A percentile compares a stretch with the other conserved stretches of the same genome.
These are phyloP conservation scores for Ichneumon xanthorius DNA, from an alignment of 2,888 invertebrate species.

Conservation along the genomic window DNA sequence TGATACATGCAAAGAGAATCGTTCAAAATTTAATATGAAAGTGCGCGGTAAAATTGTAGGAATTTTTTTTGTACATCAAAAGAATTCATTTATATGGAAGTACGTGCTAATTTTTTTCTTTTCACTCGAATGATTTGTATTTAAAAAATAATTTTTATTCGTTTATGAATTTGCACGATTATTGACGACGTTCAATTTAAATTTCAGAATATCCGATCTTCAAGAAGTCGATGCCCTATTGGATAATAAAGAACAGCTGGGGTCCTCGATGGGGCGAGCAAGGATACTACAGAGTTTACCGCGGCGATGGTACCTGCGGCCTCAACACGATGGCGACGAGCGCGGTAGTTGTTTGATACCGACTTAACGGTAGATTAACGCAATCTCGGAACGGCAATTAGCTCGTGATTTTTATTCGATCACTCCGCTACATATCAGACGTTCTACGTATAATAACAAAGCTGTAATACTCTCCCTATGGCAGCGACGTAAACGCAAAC, in stretches of 20 bases:
- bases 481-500: slow-evolving; percentile 2
- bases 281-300: slow-evolving; percentile 97
- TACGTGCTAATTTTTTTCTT: no score
- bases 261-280: slow-evolving; percentile 96
- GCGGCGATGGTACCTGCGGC: slow-evolving; percentile 98
- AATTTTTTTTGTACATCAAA: not conserved
- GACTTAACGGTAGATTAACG: not conserved
- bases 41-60: no score
- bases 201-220: slow-evolving; percentile 91
- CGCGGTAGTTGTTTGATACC: slow-evolving; percentile 87
- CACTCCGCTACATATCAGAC: slow-evolving; percentile 41
- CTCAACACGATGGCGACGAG: slow-evolving; percentile 96
- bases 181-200: slow-evolving; percentile 61
- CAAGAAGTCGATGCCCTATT: slow-evolving; percentile 93
- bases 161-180: slow-evolving; percentile 13
- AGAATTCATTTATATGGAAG: no score
- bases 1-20: no score
- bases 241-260: slow-evolving; percentile 99
- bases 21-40: no score
- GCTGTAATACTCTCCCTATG: not conserved
- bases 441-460: slow-evolving; percentile 9
- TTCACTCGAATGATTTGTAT: no score
- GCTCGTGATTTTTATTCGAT: slow-evolving; percentile 25
- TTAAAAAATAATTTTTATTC: not conserved
- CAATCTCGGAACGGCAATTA: slow-evolving; percentile 25